phyloP scores from a whole-genome alignment of 2,888 invertebrate genomes.

The Zhuqinia jingwanae region DNA sequence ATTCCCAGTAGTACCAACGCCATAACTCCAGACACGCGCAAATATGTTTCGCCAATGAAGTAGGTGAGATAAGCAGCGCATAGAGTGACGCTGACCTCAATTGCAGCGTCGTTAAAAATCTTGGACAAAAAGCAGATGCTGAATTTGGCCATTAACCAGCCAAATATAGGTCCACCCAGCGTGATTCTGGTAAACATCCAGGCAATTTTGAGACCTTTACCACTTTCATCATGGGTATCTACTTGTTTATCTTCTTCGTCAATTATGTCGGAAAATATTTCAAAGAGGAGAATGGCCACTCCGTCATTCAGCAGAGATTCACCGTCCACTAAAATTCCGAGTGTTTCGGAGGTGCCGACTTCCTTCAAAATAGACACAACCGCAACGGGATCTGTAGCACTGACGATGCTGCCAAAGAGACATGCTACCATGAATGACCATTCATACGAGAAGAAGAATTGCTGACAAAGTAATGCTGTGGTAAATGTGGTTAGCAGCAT shows the following conservation, averaged over 20 bases:
- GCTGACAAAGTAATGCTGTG: slow-evolving; percentile 75
- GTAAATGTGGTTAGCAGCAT: slow-evolving; percentile 77
- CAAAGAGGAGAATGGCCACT: slow-evolving; percentile 78
- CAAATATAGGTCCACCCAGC: slow-evolving; percentile 79
- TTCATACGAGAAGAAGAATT: slow-evolving; percentile 78
- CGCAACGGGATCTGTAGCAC: slow-evolving; percentile 82
- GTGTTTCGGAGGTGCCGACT: slow-evolving; percentile 80
- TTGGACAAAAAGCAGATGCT: slow-evolving; percentile 80
- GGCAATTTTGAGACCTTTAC: slow-evolving; percentile 49
- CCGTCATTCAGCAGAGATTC: slow-evolving; percentile 82
- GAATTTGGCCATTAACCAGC: slow-evolving; percentile 80
- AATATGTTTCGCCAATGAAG: slow-evolving; percentile 79
- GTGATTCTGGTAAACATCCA: slow-evolving; percentile 65
- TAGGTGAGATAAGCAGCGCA: slow-evolving; percentile 81
- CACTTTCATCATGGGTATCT: not conserved
- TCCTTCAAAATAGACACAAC: slow-evolving; percentile 82
- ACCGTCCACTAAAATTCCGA: slow-evolving; percentile 82
- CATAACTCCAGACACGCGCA: slow-evolving; percentile 81
- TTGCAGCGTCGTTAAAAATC: slow-evolving; percentile 81
- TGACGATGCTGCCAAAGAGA: slow-evolving; percentile 81
- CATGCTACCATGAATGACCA: slow-evolving; percentile 81
- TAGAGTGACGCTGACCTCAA: slow-evolving; percentile 81
- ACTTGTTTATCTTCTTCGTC: not conserved
- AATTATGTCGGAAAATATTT: slow-evolving; percentile 69
- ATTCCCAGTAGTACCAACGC: slow-evolving; percentile 82